Percentiles rank a stretch among this genome's conserved stretches.
Conservation (phyloP, 2,888 invertebrate species). For the Nowickia ferox region DNA sequence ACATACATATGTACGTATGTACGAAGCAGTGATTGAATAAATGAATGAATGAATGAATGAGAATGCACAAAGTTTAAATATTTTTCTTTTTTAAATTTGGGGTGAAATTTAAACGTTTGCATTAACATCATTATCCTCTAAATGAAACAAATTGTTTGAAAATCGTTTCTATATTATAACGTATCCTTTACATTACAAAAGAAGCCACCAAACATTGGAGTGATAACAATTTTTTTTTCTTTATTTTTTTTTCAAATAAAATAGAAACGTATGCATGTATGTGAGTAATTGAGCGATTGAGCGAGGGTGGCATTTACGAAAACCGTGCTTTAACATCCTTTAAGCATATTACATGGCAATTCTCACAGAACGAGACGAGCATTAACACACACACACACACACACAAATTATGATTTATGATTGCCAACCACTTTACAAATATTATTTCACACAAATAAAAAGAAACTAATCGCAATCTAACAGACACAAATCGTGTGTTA, state of each 20-base stretch:
- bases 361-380: conserved; percentile 63
- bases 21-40: conserved; percentile 6
- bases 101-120: conserved; percentile 71
- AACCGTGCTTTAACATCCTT: conserved; percentile 59
- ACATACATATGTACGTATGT: neutral
- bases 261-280: conserved; percentile 21
- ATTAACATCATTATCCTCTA: conserved; percentile 73
- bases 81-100: conserved; percentile 24
- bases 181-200: conserved; percentile 44
- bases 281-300: conserved; percentile 36
- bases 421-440: conserved; percentile 61
- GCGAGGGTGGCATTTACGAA: conserved; percentile 37
- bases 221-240: conserved; percentile 46
- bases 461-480: conserved; percentile 59
- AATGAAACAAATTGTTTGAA: conserved; percentile 72
- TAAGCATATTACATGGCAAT: conserved; percentile 67
- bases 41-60: conserved; percentile 10
- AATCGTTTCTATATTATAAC: conserved; percentile 66
- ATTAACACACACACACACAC: neutral
- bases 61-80: conserved; percentile 57
- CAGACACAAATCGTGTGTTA: conserved; percentile 70
- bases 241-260: neutral
- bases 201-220: conserved; percentile 56
- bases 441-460: conserved; percentile 31
- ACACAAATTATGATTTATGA: conserved; percentile 71